Conservation (phyloP, 2,888 invertebrate species). For the Hyles lineata region DNA sequence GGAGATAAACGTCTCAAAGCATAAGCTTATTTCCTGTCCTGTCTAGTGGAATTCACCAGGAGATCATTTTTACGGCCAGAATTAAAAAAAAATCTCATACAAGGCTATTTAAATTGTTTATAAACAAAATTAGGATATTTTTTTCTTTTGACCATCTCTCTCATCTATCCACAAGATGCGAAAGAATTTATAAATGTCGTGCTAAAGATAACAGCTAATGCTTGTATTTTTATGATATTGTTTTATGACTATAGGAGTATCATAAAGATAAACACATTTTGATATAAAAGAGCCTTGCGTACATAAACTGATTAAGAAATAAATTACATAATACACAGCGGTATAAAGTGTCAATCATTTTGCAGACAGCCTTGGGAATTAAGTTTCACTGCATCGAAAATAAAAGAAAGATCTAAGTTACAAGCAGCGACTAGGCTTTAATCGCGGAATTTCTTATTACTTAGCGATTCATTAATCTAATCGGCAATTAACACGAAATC, state of each 20-base stretch:
- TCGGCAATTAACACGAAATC: too few relatives aligned
- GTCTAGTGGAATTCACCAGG: too few relatives aligned
- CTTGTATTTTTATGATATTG: conserved; percentile 2
- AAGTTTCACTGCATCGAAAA: neutral
- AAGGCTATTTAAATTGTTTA: too few relatives aligned
- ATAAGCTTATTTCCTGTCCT: too few relatives aligned
- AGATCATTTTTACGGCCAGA: too few relatives aligned
- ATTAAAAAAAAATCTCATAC: too few relatives aligned
- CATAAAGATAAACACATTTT: conserved; percentile 1
- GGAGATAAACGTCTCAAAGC: too few relatives aligned
- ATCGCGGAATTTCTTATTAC: too few relatives aligned
- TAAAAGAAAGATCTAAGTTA: neutral
- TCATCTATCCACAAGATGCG: neutral
- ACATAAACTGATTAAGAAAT: conserved; percentile 8
- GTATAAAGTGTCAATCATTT: neutral
- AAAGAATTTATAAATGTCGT: neutral
- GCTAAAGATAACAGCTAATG: neutral
- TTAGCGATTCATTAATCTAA: neutral
- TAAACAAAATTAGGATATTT: too few relatives aligned
- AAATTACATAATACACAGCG: neutral
- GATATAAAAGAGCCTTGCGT: neutral
- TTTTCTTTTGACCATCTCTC: too few relatives aligned
- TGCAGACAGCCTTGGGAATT: neutral
- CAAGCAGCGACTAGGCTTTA: too few relatives aligned
- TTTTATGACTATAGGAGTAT: neutral